Conservation (phyloP, 2,888 invertebrate genomes). For the Rhopalosiphum nymphaeae region DNA sequence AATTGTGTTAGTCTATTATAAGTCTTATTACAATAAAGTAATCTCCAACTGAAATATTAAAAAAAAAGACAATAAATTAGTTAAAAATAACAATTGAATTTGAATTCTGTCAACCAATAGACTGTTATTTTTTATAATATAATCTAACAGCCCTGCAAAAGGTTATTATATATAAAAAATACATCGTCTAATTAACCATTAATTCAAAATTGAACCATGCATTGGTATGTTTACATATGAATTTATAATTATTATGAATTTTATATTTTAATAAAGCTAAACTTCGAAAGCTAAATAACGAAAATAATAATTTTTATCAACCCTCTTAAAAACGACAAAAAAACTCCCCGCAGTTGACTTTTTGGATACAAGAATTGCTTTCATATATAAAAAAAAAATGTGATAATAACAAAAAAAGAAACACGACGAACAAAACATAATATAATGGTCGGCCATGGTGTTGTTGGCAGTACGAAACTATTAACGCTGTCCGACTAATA, state of each 20-base stretch:
- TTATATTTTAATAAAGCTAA: neutral
- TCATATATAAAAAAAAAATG: neutral
- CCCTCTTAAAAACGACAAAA: neutral
- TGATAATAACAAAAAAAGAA: constrained; percentile 8
- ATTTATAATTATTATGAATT: neutral
- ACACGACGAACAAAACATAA: neutral
- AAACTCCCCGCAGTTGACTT: neutral
- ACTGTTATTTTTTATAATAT: neutral
- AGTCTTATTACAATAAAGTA: neutral
- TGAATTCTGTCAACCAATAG: neutral
- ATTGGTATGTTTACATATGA: neutral
- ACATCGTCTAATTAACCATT: neutral
- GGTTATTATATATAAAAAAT: neutral
- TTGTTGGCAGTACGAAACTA: constrained; percentile 10
- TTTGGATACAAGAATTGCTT: neutral
- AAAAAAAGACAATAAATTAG: neutral
- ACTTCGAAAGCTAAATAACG: neutral
- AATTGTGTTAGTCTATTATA: neutral
- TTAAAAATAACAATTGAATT: neutral
- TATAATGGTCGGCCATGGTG: neutral
- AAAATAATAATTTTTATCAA: neutral
- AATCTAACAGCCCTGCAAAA: neutral
- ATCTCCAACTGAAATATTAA: neutral
- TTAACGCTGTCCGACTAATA: constrained; percentile 33
- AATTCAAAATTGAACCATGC: neutral